Base-by-base conservation (phyloP, 2,888 invertebrate genomes). In the Trichopoda pennipes region DNA sequence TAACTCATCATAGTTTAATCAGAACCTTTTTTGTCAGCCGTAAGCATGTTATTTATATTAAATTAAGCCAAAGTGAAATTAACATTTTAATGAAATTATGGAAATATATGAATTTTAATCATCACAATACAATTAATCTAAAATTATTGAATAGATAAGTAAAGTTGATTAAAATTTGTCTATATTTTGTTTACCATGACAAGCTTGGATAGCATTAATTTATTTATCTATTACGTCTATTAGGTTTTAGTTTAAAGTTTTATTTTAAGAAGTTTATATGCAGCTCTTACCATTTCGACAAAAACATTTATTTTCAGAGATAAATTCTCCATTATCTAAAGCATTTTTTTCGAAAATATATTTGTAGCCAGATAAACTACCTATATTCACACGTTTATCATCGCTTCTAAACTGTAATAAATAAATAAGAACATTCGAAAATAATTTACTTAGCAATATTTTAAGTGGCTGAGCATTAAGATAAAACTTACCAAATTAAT, bases 251-350 rank as follows among this genome's bases (percentile, higher is more conserved):
- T n/a, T n/a, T 44, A 9, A 42, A 3, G 12, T 9, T 14, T 42
- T 42, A 17, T 6, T 47, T 14, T 21, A 42, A 12, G 14, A 17
- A 47, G 21, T 12, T 17, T 32, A 61, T 16, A 19, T 14, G 3
- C 0, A 23, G 14, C n/a, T 86, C 88, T 91, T 89, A 92, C 94
- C 94, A 49, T 94, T 90, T 84, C 94, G 92, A 86, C 98, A 97
- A 90, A 95, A 97, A 87, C 97, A 97, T 86, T 94, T 94, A 90
- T 97, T 97, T 0, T 94, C 93, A n/a, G 94, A 91, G 83, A 94
- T 93, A 32, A 92, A 87, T 69, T 92, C 92, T 0, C 96, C 96
- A 86, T 96, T 96, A 87, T 97, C 97, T 87, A 97, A 90, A 84
- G 95, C 93, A 85, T 96, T 93, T 0, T 95, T 93, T 19, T 94